These are phyloP conservation scores for Xestia sexstrigata DNA, from an alignment of 2,888 invertebrate genomes.

Conservation along the genomic window DNA sequence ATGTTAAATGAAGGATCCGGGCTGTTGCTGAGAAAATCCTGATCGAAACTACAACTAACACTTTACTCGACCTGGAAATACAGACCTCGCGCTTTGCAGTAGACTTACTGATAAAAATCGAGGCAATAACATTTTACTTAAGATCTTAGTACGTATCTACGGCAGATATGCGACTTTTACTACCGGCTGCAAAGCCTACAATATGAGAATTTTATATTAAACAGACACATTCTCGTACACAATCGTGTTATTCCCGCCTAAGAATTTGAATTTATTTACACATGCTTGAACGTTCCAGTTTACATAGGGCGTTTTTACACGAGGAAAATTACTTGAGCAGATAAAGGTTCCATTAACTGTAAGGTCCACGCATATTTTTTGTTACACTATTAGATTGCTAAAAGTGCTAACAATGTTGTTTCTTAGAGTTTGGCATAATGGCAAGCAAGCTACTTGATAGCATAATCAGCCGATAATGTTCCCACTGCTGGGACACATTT, in stretches of 20 bases:
- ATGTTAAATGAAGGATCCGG: too few species aligned
- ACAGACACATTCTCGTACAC: neutral
- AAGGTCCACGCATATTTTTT: too few species aligned
- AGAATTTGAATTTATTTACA: neutral
- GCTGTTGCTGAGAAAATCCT: too few species aligned
- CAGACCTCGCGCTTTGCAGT: too few species aligned
- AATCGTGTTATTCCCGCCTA: conserved; percentile 5
- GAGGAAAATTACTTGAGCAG: conserved; percentile 1
- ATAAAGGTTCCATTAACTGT: neutral
- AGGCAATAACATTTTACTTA: neutral
- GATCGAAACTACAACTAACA: too few species aligned
- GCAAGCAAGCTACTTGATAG: too few species aligned
- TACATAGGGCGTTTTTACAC: neutral
- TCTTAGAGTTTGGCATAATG: too few species aligned
- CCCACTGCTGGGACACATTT: too few species aligned
- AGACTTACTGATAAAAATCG: neutral
- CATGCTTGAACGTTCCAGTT: neutral
- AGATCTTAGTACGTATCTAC: neutral
- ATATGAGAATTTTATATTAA: conserved; percentile 9
- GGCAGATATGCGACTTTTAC: neutral
- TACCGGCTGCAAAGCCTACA: neutral
- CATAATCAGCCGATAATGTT: too few species aligned
- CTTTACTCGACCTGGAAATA: too few species aligned
- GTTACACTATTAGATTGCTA: too few species aligned
- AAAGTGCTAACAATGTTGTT: too few species aligned